Base-by-base conservation (phyloP, 2,113 vertebrate species). In the Clarias batrachus region DNA sequence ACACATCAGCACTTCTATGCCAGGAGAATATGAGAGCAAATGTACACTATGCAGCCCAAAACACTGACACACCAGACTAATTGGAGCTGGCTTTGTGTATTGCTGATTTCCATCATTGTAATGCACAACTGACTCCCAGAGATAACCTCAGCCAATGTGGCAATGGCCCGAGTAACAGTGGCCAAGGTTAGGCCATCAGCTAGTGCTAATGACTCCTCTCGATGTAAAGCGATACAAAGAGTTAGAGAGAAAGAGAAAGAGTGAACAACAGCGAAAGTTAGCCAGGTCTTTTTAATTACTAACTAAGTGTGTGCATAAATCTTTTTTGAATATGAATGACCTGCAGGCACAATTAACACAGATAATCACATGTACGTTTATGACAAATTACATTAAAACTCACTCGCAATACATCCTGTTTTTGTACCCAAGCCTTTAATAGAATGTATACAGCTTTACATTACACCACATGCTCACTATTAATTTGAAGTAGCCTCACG, bases 21-120 rank as follows among this genome's bases (percentile, higher is more conserved):
- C 70, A 88, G 80, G 54, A 21, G 73, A 88, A 84, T 85, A 86
- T 80, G 80, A 84, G 60, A 76, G 37, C 81, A 86, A 86, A 88
- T 85, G 87, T 82, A 86, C 70, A 86, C 74, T 84, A 82, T 86
- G 78, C 89, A 93, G 87, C 91, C 91, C 90, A 92, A 89, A 91
- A 93, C 88, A 90, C 86, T 92, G 92, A 92, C 91, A 93, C 89
- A 91, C 91, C 90, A 91, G 92, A 92, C 90, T 94, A 94, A 94
- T 94, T 94, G 93, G 93, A 94, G 89, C 94, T 94, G 93, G 93
- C 93, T 91, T 90, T 85, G 87, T 91, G 91, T 85, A 87, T 62
- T 60, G 62, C 91, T 87, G 88, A 91, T 85, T 91, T 88, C 90
- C 90, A 88, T 92, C 91, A 91, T 91, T 93, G 91, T 86, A 86